These are phyloP conservation scores for Sinotaia quadrata DNA, from an alignment of 2,888 invertebrate species.

Conservation along the genomic window DNA sequence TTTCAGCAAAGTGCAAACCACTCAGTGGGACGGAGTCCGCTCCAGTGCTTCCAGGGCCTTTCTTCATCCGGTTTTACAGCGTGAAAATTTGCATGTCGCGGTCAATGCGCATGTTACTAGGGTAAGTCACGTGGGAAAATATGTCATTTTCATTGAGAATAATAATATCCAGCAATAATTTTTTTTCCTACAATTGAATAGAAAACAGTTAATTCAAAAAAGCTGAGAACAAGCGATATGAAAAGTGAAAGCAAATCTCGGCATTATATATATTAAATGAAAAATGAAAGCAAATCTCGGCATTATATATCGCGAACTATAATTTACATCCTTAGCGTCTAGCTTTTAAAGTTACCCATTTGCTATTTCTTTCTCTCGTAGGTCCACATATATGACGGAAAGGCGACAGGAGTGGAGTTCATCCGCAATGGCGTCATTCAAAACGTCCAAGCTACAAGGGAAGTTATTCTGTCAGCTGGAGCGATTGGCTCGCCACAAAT, in stretches of 20 bases:
- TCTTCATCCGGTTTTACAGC: conserved; percentile 28
- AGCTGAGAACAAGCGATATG: too few relatives aligned
- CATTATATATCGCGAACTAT: too few relatives aligned
- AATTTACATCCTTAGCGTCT: background rate
- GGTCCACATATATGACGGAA: conserved; percentile 50
- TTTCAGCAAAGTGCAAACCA: conserved; percentile 23
- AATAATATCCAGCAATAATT: too few relatives aligned
- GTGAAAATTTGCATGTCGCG: conserved; percentile 31
- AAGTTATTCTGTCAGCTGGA: conserved; percentile 43
- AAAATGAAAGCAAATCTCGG: too few relatives aligned
- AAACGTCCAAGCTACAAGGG: conserved; percentile 47
- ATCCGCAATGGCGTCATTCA: conserved; percentile 41
- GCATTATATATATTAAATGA: too few relatives aligned
- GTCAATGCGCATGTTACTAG: conserved; percentile 32
- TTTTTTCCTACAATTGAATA: too few relatives aligned
- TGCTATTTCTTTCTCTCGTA: conserved; percentile 24
- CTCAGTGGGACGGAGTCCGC: conserved; percentile 22
- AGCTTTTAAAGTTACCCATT: background rate
- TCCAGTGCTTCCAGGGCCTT: conserved; percentile 35
- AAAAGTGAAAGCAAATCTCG: too few relatives aligned
- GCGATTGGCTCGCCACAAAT: conserved; percentile 37
- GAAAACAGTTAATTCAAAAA: too few relatives aligned
- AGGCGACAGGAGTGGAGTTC: conserved; percentile 57
- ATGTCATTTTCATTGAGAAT: too few relatives aligned
- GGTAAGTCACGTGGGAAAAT: too few relatives aligned